Conservation (phyloP, 2,888 invertebrate genomes). For the Heliconius ismenius region DNA sequence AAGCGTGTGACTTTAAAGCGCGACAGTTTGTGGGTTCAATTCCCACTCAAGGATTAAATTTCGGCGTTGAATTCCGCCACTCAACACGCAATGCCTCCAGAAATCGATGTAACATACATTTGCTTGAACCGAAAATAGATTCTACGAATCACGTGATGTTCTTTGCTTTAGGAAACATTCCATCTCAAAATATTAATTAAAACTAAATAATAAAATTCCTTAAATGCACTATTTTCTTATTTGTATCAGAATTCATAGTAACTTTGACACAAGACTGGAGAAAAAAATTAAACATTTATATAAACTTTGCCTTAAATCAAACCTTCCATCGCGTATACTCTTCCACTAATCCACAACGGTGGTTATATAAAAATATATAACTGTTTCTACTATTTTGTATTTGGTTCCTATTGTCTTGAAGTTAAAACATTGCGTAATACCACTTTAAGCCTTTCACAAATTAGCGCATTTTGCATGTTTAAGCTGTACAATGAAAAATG, state of each 20-base stretch:
- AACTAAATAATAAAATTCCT: no score
- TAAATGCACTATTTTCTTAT: no score
- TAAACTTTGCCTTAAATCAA: neutral
- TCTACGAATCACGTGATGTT: no score
- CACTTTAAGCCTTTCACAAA: slow-evolving; percentile 32
- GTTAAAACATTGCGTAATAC: slow-evolving; percentile 23
- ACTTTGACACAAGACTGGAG: neutral
- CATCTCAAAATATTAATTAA: no score
- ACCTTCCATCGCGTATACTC: neutral
- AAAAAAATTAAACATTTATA: neutral
- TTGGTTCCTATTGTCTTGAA: slow-evolving; percentile 15
- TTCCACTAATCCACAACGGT: neutral
- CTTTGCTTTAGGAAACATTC: no score
- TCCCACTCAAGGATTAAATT: no score
- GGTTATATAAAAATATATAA: slow-evolving; percentile 14
- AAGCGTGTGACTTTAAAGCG: no score
- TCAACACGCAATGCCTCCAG: no score
- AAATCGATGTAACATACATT: no score
- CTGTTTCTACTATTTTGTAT: neutral
- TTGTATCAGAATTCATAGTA: neutral
- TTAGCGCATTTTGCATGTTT: slow-evolving; percentile 25
- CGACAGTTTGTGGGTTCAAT: no score
- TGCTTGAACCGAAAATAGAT: no score
- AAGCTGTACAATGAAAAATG: slow-evolving; percentile 16
- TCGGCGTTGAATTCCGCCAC: no score